A percentile compares a stretch with the other conserved stretches of the same genome.
phyloP scores from a whole-genome alignment of 2,888 invertebrate genomes.

The Apamea sordens region DNA sequence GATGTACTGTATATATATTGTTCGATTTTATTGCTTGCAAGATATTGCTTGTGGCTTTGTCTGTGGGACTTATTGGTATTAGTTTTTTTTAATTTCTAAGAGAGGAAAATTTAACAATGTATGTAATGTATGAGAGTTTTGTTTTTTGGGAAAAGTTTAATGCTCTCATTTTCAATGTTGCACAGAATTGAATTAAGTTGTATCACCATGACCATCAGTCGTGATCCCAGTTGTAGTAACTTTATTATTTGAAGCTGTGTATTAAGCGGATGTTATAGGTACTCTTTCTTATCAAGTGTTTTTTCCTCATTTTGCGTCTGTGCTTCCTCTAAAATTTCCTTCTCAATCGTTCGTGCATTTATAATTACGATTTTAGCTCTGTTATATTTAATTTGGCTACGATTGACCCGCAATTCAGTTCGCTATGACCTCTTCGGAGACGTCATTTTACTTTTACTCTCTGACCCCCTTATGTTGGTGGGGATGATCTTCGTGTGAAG shows the following conservation, averaged over 20 bases:
- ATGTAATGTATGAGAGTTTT: not conserved
- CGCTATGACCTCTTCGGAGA: constrained; percentile 35
- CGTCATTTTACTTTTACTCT: constrained; percentile 61
- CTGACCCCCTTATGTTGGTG: constrained; percentile 50
- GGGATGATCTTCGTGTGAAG: constrained; percentile 43
- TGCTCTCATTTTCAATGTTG: not conserved
- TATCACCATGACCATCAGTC: not conserved
- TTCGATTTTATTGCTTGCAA: constrained; percentile 29
- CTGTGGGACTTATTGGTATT: constrained; percentile 4
- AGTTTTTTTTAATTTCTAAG: constrained; percentile 2
- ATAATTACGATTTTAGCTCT: constrained; percentile 24
- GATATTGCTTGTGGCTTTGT: constrained; percentile 17
- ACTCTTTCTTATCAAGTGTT: not conserved
- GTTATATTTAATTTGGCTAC: constrained; percentile 41
- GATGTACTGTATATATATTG: constrained; percentile 41
- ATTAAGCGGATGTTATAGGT: not conserved
- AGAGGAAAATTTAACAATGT: constrained; percentile 6
- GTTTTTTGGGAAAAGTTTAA: not conserved
- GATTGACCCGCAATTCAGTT: constrained; percentile 49
- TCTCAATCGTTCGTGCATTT: constrained; percentile 23
- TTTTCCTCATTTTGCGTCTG: not conserved
- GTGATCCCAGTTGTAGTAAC: not conserved
- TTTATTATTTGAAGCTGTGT: not conserved
- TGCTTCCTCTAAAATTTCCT: not conserved
- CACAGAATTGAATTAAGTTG: not conserved